Evolutionary conservation across 2,113 vertebrate genomes (phyloP), one percentile per base, ranked within the genome.

Genomic region (Phrynocephalus versicolor): DNA sequence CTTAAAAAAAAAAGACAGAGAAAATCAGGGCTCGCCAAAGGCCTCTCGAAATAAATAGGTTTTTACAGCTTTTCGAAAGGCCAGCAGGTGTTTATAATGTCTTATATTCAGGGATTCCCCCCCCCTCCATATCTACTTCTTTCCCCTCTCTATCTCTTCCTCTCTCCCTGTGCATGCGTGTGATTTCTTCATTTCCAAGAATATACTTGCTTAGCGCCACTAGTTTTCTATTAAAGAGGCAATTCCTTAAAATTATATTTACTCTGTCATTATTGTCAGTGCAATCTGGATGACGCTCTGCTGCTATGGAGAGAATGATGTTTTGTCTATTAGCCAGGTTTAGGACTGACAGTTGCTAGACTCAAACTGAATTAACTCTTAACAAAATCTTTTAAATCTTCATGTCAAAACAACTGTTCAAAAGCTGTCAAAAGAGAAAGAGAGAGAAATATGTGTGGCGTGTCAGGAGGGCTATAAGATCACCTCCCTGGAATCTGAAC

Each of bases 291-390:
- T 69, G 81, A 85, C 65, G 35, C 83, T 75, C 3, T 25, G 73
- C 85, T 85, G 14, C 45, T 19, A 18, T 82, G 76, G 83, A 87
- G 84, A 27, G 15, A 82, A 73, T 74, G 14, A 82, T 81, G 19
- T 3, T 67, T 86, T 83, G 74, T 88, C 88, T 86, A 87, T 89
- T 83, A 85, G 69, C 37, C 4, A 79, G 55, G 83, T 64, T 58
- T 72, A 87, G 62, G 79, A 89, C n/a, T 94, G 90, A 88, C 92
- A 88, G 83, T 60, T 85, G 58, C 69, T 73, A 77, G 71, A 9
- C 21, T 88, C 62, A 77, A 12, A 72, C 0, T 79, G 72, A 41
- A 85, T 85, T 85, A 71, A 57, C 16, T 81, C 37, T 82, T 79
- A 88, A 83, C 58, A 82, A 62, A 83, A 15, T 81, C 89, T 88